phyloP scores from a whole-genome alignment of 2,888 invertebrate species.

The Volucella bombylans region DNA sequence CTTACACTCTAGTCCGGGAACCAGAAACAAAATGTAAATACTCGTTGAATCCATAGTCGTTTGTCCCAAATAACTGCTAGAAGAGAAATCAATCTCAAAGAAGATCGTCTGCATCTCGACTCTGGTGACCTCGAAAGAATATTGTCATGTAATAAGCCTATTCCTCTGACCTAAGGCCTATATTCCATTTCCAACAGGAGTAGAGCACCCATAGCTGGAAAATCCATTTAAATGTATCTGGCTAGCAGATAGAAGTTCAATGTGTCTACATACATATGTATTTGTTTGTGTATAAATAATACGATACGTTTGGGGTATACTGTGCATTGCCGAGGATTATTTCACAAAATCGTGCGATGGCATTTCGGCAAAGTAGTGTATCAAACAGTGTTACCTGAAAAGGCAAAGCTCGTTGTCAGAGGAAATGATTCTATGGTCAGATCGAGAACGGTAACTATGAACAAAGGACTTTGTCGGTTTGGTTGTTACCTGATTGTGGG shows the following conservation, averaged over 20 bases:
- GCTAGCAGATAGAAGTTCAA: background rate
- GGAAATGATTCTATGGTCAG: conserved; percentile 34
- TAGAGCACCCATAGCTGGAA: conserved; percentile 42
- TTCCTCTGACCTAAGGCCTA: conserved; percentile 60
- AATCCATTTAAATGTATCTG: conserved; percentile 47
- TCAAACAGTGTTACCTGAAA: conserved; percentile 34
- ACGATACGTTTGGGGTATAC: conserved; percentile 5
- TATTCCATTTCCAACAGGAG: conserved; percentile 45
- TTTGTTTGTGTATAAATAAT: background rate
- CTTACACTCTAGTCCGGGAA: background rate
- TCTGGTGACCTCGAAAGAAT: conserved; percentile 55
- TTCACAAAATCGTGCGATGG: conserved; percentile 57
- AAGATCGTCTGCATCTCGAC: conserved; percentile 55
- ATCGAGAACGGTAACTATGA: conserved; percentile 8
- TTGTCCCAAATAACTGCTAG: conserved; percentile 49
- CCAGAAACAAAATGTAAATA: conserved; percentile 45
- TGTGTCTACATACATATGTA: no score
- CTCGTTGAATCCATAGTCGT: conserved; percentile 5
- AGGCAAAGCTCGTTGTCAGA: conserved; percentile 9
- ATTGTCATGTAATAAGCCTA: conserved; percentile 56
- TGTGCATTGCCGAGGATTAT: conserved; percentile 42
- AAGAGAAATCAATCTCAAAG: conserved; percentile 57
- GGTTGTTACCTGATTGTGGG: conserved; percentile 34
- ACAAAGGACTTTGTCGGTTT: conserved; percentile 60
- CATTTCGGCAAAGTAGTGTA: conserved; percentile 42